A percentile compares a stretch with the other conserved stretches of the same genome.
These are phyloP conservation scores for Mastacembelus armatus DNA, from an alignment of 2,797 vertebrate genomes.

Conservation along the genomic window DNA sequence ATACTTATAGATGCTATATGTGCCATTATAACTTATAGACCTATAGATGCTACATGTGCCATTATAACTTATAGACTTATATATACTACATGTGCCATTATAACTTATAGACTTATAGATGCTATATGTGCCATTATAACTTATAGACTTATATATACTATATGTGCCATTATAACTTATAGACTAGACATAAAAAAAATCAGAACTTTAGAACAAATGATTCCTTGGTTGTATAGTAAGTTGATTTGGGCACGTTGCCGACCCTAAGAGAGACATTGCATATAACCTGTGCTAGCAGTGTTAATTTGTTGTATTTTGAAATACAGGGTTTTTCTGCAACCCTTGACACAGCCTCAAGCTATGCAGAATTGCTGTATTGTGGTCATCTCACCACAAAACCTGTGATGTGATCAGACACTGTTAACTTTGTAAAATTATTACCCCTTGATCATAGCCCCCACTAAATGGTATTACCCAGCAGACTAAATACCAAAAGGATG, in stretches of 20 bases:
- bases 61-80: too few species aligned
- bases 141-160: too few species aligned
- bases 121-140: too few species aligned
- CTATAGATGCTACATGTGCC: too few species aligned
- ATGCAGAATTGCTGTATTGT: constrained; percentile 2
- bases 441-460: neutral
- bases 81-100: too few species aligned
- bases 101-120: too few species aligned
- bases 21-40: too few species aligned
- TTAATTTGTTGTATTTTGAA: constrained; percentile 29
- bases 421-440: neutral
- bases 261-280: constrained; percentile 3
- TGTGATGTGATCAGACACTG: constrained; percentile 7
- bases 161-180: too few species aligned
- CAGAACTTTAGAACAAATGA: neutral
- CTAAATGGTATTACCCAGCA: neutral
- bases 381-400: constrained; percentile 14
- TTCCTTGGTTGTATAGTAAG: neutral
- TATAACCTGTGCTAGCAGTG: constrained; percentile 14
- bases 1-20: too few species aligned
- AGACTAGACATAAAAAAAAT: too few species aligned
- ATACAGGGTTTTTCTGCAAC: constrained; percentile 18
- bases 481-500: neutral
- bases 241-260: constrained; percentile 6
- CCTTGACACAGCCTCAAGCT: constrained; percentile 22